Conservation (phyloP, 1,140 invertebrate genomes). For the Drosophila arizonae region DNA sequence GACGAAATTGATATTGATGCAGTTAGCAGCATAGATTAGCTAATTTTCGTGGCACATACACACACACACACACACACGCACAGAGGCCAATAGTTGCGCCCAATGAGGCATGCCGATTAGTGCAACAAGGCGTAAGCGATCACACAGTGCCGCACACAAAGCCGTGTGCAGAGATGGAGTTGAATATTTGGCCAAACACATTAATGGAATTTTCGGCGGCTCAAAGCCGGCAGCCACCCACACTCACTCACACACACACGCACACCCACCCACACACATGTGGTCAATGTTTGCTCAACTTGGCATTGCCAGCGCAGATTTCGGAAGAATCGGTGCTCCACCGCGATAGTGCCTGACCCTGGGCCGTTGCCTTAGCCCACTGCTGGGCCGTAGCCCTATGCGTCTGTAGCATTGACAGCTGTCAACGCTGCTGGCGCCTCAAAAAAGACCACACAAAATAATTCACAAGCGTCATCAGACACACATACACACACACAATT, state of each 20-base stretch:
- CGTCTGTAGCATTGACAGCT: constrained; percentile 58
- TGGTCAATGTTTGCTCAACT: not conserved
- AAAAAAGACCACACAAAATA: constrained; percentile 48
- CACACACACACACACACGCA: no score
- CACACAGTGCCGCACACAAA: constrained; percentile 44
- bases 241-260: not conserved
- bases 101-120: constrained; percentile 75
- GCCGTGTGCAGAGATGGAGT: constrained; percentile 1
- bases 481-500: constrained; percentile 18
- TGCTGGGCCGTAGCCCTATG: constrained; percentile 9
- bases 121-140: constrained; percentile 68
- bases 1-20: constrained; percentile 37
- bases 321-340: constrained; percentile 1
- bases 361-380: constrained; percentile 18
- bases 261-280: not conserved
- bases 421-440: constrained; percentile 58
- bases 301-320: constrained; percentile 9
- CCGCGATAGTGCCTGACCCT: not conserved
- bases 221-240: constrained; percentile 5
- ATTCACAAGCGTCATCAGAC: constrained; percentile 38
- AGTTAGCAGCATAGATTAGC: constrained; percentile 53
- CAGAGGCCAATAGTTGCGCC: not conserved
- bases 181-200: constrained; percentile 10
- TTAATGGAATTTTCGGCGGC: constrained; percentile 28
- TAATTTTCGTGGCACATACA: not conserved